Percentiles rank a stretch among this genome's conserved stretches.
Evolutionary conservation across 2,113 vertebrate genomes (phyloP).

Genomic region (Nestor notabilis): DNA sequence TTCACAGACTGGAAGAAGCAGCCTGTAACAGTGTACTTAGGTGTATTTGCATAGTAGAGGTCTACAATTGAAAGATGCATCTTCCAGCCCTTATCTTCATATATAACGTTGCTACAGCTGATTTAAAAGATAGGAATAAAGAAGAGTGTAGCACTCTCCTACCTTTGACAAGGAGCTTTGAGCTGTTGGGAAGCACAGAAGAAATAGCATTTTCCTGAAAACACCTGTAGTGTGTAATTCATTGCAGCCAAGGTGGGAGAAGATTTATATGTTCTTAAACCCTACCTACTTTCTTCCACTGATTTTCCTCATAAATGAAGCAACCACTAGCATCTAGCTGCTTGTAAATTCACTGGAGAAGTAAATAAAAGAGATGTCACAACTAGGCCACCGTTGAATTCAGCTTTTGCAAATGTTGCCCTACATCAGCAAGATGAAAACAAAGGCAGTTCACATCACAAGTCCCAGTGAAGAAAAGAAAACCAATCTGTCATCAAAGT

Average conservation of each 20-base stretch:
- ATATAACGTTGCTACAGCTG: not conserved
- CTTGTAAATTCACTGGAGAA: not conserved
- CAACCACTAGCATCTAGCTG: not conserved
- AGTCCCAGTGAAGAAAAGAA: not conserved
- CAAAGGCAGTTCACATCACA: not conserved
- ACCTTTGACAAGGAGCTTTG: not conserved
- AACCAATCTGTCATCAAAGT: not conserved
- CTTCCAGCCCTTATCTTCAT: not conserved
- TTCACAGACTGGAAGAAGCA: not conserved
- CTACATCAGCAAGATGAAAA: not conserved
- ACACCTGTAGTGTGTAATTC: not conserved
- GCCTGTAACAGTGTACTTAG: not conserved
- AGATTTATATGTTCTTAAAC: not conserved
- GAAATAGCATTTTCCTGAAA: not conserved
- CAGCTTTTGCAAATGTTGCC: not conserved
- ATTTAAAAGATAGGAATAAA: not conserved
- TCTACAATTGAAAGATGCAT: not conserved
- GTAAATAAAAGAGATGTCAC: not conserved
- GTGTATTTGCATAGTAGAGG: not conserved
- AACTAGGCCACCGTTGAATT: not conserved
- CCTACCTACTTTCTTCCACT: not conserved
- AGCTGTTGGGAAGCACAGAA: not conserved
- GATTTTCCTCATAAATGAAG: not conserved
- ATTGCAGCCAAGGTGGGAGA: not conserved
- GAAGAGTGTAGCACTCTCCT: not conserved